Evolutionary conservation across 2,113 vertebrate genomes (phyloP).

Genomic region (Urocitellus parryii): DNA sequence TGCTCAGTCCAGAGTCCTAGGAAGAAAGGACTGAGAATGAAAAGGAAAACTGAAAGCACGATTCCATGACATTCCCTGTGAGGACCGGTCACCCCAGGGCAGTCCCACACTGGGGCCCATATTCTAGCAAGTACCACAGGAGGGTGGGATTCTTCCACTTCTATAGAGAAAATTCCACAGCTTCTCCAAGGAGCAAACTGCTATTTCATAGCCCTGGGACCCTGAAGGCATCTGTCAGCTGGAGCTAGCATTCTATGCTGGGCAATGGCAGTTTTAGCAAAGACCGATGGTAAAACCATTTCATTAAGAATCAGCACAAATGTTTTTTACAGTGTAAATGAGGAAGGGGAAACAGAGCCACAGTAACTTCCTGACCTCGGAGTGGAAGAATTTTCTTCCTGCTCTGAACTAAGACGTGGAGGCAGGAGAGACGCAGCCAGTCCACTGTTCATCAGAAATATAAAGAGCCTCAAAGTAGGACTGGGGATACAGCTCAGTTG

Average conservation of each 20-base stretch:
- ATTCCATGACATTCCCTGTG: background rate
- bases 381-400: background rate
- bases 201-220: background rate
- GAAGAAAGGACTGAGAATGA: background rate
- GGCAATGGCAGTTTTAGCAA: background rate
- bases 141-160: background rate
- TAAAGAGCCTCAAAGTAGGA: background rate
- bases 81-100: background rate
- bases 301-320: background rate
- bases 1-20: background rate
- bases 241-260: background rate
- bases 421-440: too few species aligned
- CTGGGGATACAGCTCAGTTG: too few species aligned
- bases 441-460: background rate
- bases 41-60: background rate
- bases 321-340: background rate
- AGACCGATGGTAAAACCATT: background rate
- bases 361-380: background rate
- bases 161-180: background rate
- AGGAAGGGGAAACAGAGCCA: background rate
- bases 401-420: background rate
- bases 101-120: background rate
- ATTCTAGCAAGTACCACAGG: background rate
- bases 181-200: background rate
- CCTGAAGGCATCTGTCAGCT: background rate